Base-by-base conservation (phyloP, 2,113 vertebrate genomes). In the Emydura subglobosa region DNA sequence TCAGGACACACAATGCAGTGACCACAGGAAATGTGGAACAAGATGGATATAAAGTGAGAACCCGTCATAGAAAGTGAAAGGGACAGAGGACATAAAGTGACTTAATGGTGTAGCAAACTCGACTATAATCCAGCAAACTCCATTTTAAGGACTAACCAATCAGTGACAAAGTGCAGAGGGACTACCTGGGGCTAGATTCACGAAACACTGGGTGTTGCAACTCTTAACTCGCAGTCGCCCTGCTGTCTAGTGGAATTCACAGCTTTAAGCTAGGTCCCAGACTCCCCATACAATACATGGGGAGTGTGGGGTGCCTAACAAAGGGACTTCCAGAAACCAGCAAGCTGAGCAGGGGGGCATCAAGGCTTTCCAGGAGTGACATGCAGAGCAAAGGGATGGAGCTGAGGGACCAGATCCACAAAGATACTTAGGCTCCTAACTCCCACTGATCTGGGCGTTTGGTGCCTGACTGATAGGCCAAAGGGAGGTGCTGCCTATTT, bases 11-110 rank as follows among this genome's bases (percentile, higher is more conserved):
- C 68, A 42, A 16, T 42, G 27, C 51, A 81, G 9, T 2, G 9
- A 81, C 0, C 19, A 5, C 0, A 4, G 87, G 84, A 5, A 39
- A 4, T 7, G 0, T 0, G 29, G 84, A 55, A 78, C 0, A 4
- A 31, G n/a, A 10, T 57, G 49, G 87, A 61, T 10, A 1, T 3
- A 91, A 91, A 54, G 0, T 0, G n/a, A 79, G 55, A 8, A 24
- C 6, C 7, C 34, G 29, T 44, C 14, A n/a, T 0, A 6, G 49
- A 8, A 5, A 12, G 54, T 31, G 34, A 50, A 2, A 4, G 9
- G 83, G 85, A 39, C 3, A 2, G 81, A 78, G 14, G 12, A 17
- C 39, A 1, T 9, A 5, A 10, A 50, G 47, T 25, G 39, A 57
- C 21, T 29, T 53, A 0, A 27, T 2, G 27, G 79, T 42, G 49